Base-by-base conservation (phyloP, 2,888 invertebrate genomes). In the Rhimphoctona megacephalus region DNA sequence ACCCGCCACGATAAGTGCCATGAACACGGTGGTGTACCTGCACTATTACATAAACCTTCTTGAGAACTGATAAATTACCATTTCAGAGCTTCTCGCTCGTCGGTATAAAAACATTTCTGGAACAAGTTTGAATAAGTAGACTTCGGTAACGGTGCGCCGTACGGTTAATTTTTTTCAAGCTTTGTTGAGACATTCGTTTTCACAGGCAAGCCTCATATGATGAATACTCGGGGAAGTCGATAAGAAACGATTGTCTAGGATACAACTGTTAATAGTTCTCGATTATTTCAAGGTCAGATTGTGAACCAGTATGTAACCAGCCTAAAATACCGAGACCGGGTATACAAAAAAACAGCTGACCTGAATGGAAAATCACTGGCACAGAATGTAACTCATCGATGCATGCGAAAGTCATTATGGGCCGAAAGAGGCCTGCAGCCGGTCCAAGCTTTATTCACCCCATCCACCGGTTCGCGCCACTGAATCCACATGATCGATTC, bases 1-100 rank as follows among this genome's bases (percentile, higher is more conserved):
- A 78, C 73, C 86, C 70, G 72, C 61, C 72, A 81, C 84, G 87
- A 87, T 90, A 90, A 92, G 90, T 90, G 91, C 90, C 88, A 85
- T 88, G 87, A 92, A 91, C 89, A 90, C 90, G 81, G 88, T 64
- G 85, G 83, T 78, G 88, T 90, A 89, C 89, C 90, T 89, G 91
- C 87, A 88, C 84, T 88, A 69, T 82, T 81, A 69, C 85, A 88
- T 86, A 86, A 89, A 87, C 85, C 83, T 85, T 76, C 64, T 52
- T 67, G 79, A 79, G 74, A 82, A 82, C 81, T 76, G 73, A 86
- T 86, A 82, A 86, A 84, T 86, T 84, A 84, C 84, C 57, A 84
- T 86, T 78, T 43, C 19, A 61, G 61, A 11, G 30, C 78, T 81
- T 81, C 72, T 61, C 81, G 39, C 57, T 64, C 30, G 30, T n/a